A percentile compares a stretch with the other conserved stretches of the same genome.
phyloP scores from a whole-genome alignment of 2,888 invertebrate genomes.

The Thera britannica region DNA sequence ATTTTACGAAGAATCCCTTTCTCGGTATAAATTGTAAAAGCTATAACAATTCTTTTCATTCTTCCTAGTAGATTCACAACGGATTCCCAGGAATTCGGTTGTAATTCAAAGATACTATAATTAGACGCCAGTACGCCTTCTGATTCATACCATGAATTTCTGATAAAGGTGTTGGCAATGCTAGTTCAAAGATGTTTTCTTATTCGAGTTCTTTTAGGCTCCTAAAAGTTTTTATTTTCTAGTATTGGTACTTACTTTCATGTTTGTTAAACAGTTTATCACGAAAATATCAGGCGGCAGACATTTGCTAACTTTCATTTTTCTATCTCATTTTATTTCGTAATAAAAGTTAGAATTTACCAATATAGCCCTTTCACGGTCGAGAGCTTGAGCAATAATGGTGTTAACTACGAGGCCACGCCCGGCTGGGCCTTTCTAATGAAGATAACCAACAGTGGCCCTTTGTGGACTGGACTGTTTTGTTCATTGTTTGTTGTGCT shows the following conservation, averaged over 20 bases:
- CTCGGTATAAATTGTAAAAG: neutral
- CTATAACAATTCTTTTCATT: neutral
- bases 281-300: neutral
- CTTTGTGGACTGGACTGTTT: slow-evolving; percentile 50
- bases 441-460: slow-evolving; percentile 53
- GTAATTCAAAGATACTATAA: slow-evolving; percentile 71
- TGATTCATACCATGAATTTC: slow-evolving; percentile 50
- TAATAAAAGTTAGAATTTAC: slow-evolving; percentile 42
- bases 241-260: too few relatives aligned
- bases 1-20: neutral
- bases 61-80: slow-evolving; percentile 36
- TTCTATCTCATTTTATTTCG: slow-evolving; percentile 44
- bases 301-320: slow-evolving; percentile 20
- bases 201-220: neutral
- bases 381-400: slow-evolving; percentile 67
- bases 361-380: slow-evolving; percentile 61
- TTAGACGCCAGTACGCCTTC: slow-evolving; percentile 60
- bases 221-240: neutral
- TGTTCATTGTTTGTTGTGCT: slow-evolving; percentile 45
- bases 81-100: slow-evolving; percentile 61
- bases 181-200: slow-evolving; percentile 9
- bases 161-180: slow-evolving; percentile 51
- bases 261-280: neutral
- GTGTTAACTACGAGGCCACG: slow-evolving; percentile 69
- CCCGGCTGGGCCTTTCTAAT: slow-evolving; percentile 67